A percentile compares a stretch with the other conserved stretches of the same genome.
phyloP scores from a whole-genome alignment of 1,140 invertebrate species.

The Pararge aegeria region DNA sequence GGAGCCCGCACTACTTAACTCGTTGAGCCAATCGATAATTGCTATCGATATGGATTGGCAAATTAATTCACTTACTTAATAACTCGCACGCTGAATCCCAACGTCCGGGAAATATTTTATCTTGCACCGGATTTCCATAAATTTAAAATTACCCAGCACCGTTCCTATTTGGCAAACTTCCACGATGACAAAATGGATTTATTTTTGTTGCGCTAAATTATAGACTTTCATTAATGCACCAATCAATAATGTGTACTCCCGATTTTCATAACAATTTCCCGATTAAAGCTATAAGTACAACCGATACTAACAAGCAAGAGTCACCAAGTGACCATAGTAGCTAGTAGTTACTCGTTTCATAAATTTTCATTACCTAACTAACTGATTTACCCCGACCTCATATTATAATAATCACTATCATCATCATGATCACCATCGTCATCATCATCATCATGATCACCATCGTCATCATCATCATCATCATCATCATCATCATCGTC shows the following conservation, averaged over 20 bases:
- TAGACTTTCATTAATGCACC: not conserved
- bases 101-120: conserved; percentile 53
- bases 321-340: no score
- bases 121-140: conserved; percentile 61
- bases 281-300: no score
- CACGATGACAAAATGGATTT: conserved; percentile 49
- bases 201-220: conserved; percentile 29
- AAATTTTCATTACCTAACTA: no score
- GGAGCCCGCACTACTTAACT: conserved; percentile 51
- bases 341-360: no score
- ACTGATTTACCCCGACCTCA: no score
- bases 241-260: not conserved
- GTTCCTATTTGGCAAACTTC: conserved; percentile 62
- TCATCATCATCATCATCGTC: no score
- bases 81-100: conserved; percentile 36
- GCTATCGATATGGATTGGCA: conserved; percentile 49
- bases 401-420: no score
- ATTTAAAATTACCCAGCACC: conserved; percentile 59
- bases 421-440: no score
- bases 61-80: conserved; percentile 57
- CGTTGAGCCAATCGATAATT: conserved; percentile 50
- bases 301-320: no score
- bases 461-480: no score
- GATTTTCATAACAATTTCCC: not conserved
- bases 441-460: no score